Evolutionary conservation across 2,888 invertebrate genomes (phyloP).

Genomic region (Protodeltote pygarga): DNA sequence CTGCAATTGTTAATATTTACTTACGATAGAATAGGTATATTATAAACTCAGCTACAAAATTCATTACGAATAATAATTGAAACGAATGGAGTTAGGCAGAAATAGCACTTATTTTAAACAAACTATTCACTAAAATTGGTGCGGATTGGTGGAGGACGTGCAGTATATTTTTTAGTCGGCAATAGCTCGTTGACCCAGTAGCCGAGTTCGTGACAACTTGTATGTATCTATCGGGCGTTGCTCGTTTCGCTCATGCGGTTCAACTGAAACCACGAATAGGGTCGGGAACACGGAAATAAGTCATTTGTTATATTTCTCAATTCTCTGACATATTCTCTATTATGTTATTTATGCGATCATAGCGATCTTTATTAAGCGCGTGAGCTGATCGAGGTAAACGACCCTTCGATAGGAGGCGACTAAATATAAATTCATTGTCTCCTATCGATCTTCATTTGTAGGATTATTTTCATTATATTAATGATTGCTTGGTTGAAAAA

Average conservation of each 20-base stretch:
- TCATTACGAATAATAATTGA: too few relatives aligned
- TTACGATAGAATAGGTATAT: too few relatives aligned
- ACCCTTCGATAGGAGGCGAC: background rate
- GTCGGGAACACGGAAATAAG: conserved; percentile 46
- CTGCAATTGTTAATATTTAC: too few relatives aligned
- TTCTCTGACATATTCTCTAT: conserved; percentile 8
- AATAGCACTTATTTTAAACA: conserved; percentile 4
- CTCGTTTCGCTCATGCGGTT: conserved; percentile 42
- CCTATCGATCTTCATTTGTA: conserved; percentile 11
- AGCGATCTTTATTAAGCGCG: conserved; percentile 8
- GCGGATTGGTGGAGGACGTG: conserved; percentile 25
- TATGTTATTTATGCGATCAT: conserved; percentile 12
- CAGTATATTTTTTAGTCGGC: conserved; percentile 50
- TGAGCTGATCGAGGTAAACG: conserved; percentile 1
- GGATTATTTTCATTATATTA: background rate
- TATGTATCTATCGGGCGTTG: conserved; percentile 62
- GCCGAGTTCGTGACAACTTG: conserved; percentile 76
- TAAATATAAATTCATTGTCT: background rate
- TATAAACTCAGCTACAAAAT: too few relatives aligned
- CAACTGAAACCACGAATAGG: conserved; percentile 36
- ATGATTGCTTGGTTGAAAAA: background rate
- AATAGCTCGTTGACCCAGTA: conserved; percentile 76
- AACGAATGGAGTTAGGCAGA: conserved; percentile 8
- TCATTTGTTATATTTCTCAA: conserved; percentile 34
- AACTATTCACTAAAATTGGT: conserved; percentile 32